Evolutionary conservation across 37 sponge, comb jelly and placozoan genomes (phyloP), one percentile per base, ranked within the genome.

Genomic region (Chondrilla cf. caribensis): DNA sequence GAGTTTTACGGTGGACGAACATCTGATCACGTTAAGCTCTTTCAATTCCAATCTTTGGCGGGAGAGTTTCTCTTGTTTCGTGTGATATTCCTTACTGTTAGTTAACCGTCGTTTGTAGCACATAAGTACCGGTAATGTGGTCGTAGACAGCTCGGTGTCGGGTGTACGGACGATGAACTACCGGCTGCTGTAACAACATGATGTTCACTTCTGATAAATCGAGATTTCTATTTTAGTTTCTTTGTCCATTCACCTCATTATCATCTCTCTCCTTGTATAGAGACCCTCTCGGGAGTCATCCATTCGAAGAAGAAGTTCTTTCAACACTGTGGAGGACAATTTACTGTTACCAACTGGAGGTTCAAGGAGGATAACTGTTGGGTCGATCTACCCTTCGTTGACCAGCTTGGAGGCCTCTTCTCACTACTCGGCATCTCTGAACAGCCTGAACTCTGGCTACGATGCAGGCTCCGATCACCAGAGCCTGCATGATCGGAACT

Each of bases 361-460:
- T 4, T 14, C 6, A 6, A 5, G 43, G 1, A 19, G 76, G 19
- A 73, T 73, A 21, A 73, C 76, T 2, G 11, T 38, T 21, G 1
- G 38, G 0, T 40, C 24, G 43, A 73, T 73, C 76, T 73, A 19
- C 43, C 76, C 76, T 18, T 73, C 76, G 9, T 43, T 43, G 24
- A 73, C 76, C 38, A 73, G 76, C 25, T 43, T 73, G 0, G 76
- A 73, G 44, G 44, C 76, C 2, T 73, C 76, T 11, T 73, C 76
- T 2, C 76, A 73, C 43, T 11, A 73, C 3, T 73, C 76, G 21
- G 24, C 36, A 2, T 73, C 76, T 11, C 43, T 73, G n/a, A 40
- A 31, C 44, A 73, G 76, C 24, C 76, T 73, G n/a, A 40, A 0
- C 2, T 73, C 76, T 1, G 76, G 44, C 0, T 39, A n/a, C 22